Evolutionary conservation across 2,888 invertebrate species (phyloP).

Genomic region (Acholoe squamosa): DNA sequence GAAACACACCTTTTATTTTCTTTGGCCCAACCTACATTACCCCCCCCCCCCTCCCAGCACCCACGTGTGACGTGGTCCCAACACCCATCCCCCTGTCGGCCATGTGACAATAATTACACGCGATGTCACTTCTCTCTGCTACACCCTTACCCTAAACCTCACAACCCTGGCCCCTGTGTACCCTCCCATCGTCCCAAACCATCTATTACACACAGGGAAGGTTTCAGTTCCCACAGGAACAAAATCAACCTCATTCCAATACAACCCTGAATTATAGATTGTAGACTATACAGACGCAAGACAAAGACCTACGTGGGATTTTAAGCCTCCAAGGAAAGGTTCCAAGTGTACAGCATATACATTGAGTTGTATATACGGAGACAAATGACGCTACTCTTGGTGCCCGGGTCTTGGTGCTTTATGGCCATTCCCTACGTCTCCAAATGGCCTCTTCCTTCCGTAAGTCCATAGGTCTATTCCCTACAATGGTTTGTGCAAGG

Average conservation of each 20-base stretch:
- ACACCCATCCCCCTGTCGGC: constrained; percentile 1
- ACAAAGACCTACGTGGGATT: no score
- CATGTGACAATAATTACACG: constrained; percentile 34
- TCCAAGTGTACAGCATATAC: background rate
- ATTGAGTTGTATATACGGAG: no score
- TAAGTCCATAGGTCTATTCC: background rate
- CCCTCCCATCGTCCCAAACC: background rate
- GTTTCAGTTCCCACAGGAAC: background rate
- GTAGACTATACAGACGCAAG: no score
- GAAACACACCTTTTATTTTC: no score
- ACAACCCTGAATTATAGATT: no score
- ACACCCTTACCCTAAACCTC: background rate
- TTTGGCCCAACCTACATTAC: no score
- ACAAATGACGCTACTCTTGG: background rate
- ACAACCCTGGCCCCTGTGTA: background rate
- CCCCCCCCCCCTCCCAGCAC: background rate
- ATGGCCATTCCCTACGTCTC: background rate
- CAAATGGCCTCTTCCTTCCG: constrained; percentile 26
- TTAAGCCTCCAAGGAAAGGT: background rate
- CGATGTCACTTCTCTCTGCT: background rate
- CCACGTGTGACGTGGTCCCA: background rate
- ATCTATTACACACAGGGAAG: background rate
- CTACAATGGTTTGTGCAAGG: background rate
- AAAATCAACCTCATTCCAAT: background rate
- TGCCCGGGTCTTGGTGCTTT: background rate